Conservation (phyloP, 2,797 vertebrate species). For the Phrynocephalus vlangalii region DNA sequence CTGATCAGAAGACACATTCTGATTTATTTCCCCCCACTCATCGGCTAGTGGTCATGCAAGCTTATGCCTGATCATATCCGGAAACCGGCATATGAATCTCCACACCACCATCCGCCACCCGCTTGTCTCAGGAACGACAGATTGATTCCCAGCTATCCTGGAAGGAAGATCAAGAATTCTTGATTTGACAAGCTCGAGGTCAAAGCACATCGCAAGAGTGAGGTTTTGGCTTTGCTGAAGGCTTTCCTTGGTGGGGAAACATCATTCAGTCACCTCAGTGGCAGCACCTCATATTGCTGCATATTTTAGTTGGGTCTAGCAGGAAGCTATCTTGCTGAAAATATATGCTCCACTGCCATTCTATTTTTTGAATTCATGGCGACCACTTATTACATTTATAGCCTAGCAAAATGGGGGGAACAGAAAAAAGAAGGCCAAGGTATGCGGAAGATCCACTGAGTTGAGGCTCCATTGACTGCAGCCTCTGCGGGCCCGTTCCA, state of each 20-base stretch:
- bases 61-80: not conserved
- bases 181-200: constrained; percentile 16
- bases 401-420: not conserved
- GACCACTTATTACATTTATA: constrained; percentile 1
- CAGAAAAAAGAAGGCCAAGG: too few relatives aligned
- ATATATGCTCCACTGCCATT: constrained; percentile 11
- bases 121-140: not conserved
- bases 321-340: constrained; percentile 1
- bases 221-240: not conserved
- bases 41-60: not conserved
- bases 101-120: not conserved
- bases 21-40: not conserved
- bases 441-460: not conserved
- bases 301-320: constrained; percentile 22
- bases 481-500: not conserved
- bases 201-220: constrained; percentile 10
- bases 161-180: constrained; percentile 24
- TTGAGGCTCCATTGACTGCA: not conserved
- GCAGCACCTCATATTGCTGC: not conserved
- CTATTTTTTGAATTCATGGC: not conserved
- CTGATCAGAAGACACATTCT: not conserved
- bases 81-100: not conserved
- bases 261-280: constrained; percentile 6
- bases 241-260: not conserved
- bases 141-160: constrained; percentile 16